phyloP scores from a whole-genome alignment of 2,888 invertebrate species.

The Tineola bisselliella region DNA sequence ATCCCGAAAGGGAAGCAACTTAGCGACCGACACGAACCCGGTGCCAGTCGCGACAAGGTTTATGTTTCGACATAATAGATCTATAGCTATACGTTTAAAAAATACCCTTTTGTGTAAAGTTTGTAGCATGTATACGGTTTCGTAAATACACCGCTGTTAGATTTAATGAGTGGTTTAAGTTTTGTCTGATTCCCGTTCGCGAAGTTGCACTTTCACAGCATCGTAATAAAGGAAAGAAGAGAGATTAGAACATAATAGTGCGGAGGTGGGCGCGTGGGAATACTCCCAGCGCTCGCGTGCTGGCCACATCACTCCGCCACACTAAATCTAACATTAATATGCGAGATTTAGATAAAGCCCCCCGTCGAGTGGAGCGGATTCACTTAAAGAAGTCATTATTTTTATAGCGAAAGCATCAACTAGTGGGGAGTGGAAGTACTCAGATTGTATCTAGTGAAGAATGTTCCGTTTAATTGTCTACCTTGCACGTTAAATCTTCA shows the following conservation, averaged over 20 bases:
- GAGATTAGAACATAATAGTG: constrained; percentile 66
- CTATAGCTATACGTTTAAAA: neutral
- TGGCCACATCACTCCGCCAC: constrained; percentile 47
- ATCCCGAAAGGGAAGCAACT: constrained; percentile 29
- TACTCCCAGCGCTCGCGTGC: constrained; percentile 65
- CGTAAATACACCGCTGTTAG: too few species aligned
- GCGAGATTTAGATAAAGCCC: constrained; percentile 52
- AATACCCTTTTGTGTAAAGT: too few species aligned
- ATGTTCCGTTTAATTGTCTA: constrained; percentile 19
- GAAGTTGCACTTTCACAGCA: constrained; percentile 59
- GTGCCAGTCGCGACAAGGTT: constrained; percentile 24
- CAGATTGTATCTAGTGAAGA: constrained; percentile 20
- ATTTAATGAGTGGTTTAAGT: neutral
- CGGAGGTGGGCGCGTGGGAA: constrained; percentile 67
- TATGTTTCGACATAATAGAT: neutral
- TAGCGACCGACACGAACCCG: constrained; percentile 19
- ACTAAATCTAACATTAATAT: constrained; percentile 61
- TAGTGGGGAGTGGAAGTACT: constrained; percentile 10
- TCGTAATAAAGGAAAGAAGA: constrained; percentile 62
- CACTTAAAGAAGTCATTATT: constrained; percentile 34
- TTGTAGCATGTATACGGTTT: too few species aligned
- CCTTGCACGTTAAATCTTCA: constrained; percentile 16
- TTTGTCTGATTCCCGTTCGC: constrained; percentile 1
- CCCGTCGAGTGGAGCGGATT: constrained; percentile 24
- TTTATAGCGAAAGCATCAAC: constrained; percentile 23